Evolutionary conservation across 2,888 invertebrate genomes (phyloP), one percentile per base, ranked within the genome.

Genomic region (Nephrotoma guestfalica): DNA sequence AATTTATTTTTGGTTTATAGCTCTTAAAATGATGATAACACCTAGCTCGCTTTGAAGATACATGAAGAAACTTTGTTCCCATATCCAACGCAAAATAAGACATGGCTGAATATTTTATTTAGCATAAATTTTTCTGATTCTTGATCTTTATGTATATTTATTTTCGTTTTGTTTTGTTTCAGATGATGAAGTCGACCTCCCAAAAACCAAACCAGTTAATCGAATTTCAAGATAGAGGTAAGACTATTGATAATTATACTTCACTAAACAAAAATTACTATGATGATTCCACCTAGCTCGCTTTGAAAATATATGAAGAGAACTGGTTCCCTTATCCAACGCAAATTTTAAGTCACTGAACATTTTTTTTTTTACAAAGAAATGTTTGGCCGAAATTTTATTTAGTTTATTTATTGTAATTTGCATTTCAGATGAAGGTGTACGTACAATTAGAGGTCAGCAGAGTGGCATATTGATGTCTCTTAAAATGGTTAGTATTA

Each of bases 221-320:
- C 1, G 30, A 30, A 30, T 30, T 30, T 30, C 1, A 30, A 30
- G 30, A 30, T 30, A 30, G 30, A 30, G 30, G 30, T 84, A 41
- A 84, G 30, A 30, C 2, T 30, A 30, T 30, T 30, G 30, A 30
- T 1, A 30, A 30, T 30, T 30, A 30, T 30, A 30, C 30, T 30
- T 0, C 18, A 71, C 9, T 11, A 18, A 84, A 13, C 9, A 84
- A 11, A 11, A 41, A 41, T 71, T 84, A 86, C 84, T 87, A 87
- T 85, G 71, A 86, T n/a, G n/a, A n/a, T n/a, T n/a, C 7, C 85
- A 89, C 89, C 89, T 89, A 90, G 90, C 90, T 90, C 90, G 89
- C 90, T 87, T 90, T 88, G 89, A 90, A 87, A 87, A 85, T 86
- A 87, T 86, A 88, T 90, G 89, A 89, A 89, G 89, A 89, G 83